A percentile compares a stretch with the other conserved stretches of the same genome.
Conservation (phyloP, 1,140 invertebrate species). For the Venustaconcha ellipsiformis region DNA sequence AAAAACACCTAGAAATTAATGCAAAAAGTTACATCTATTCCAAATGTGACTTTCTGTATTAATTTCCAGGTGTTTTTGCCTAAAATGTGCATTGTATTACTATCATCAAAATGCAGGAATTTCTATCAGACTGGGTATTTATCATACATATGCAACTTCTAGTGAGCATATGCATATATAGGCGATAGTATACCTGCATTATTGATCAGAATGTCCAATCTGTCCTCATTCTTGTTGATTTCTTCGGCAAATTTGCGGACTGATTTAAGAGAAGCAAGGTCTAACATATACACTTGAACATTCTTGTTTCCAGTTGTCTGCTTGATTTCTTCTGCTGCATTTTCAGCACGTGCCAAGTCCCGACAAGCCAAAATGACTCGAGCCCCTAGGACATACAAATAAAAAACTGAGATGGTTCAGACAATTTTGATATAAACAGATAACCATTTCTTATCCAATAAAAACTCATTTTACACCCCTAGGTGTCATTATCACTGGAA, state of each 20-base stretch:
- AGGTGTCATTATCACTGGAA: too few relatives aligned
- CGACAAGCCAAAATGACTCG: conserved; percentile 86
- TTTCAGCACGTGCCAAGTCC: conserved; percentile 79
- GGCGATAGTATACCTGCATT: conserved; percentile 43
- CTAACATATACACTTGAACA: conserved; percentile 76
- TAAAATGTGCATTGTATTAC: too few relatives aligned
- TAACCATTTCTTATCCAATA: too few relatives aligned
- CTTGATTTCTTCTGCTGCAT: conserved; percentile 83
- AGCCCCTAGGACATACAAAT: conserved; percentile 71
- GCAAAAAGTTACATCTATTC: too few relatives aligned
- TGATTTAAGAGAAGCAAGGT: conserved; percentile 62
- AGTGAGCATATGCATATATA: too few relatives aligned
- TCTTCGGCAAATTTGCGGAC: conserved; percentile 54
- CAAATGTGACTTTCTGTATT: too few relatives aligned
- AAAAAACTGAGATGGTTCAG: neutral
- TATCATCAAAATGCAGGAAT: too few relatives aligned
- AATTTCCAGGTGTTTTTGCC: too few relatives aligned
- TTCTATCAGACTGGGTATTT: too few relatives aligned
- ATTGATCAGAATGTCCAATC: conserved; percentile 51
- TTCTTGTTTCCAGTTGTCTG: conserved; percentile 43
- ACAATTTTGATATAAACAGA: neutral
- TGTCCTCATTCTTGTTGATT: conserved; percentile 64
- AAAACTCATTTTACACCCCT: too few relatives aligned
- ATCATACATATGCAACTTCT: too few relatives aligned
- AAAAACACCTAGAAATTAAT: too few relatives aligned